Base-by-base conservation (phyloP, 2,113 vertebrate genomes). In the Gadus chalcogrammus region DNA sequence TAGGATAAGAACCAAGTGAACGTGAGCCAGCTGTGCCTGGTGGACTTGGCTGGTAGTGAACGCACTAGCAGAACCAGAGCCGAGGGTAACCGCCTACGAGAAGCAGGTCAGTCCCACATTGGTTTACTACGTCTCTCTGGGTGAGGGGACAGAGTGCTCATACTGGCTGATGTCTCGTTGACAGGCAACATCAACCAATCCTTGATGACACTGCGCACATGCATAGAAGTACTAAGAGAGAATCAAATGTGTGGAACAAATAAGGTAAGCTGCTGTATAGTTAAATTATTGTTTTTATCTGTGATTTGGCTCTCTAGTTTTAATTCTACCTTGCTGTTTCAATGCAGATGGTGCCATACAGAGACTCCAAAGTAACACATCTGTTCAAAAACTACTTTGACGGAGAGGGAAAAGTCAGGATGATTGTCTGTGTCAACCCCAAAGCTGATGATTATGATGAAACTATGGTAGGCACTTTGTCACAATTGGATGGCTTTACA, bases 351-450 rank as follows among this genome's bases (percentile, higher is more conserved):
- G 97, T 99, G 68, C 97, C 97, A 0, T 99, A 99, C 87, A 92
- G 97, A 83, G 97, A 99, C 80, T 98, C 97, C 53, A 99, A 99
- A 87, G 91, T 99, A 66, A 99, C 97, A 15, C 97, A 97, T 65
- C 92, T 99, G 6, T 99, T 99, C 83, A 99, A 99, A 90, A 99
- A 98, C 84, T 99, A 99, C 75, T 99, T 99, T 66, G 97, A 99
- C 3, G 97, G 97, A 0, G 97, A 99, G 83, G 97, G 97, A 3
- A 98, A 98, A 87, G 97, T 99, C 18, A 90, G 94, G 20, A 97
- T 99, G 97, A 92, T 99, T 0, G 96, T 99, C 28, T 99, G 97
- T 6, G 96, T 99, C 24, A 98, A 99, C 53, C 96, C 97, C 4
- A 99, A 97, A 72, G 94, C 95, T 0, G 96, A 98, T 73, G 97